A percentile compares a stretch with the other conserved stretches of the same genome.
Evolutionary conservation across 2,888 invertebrate genomes (phyloP).

Genomic region (Hypercompe scribonia): DNA sequence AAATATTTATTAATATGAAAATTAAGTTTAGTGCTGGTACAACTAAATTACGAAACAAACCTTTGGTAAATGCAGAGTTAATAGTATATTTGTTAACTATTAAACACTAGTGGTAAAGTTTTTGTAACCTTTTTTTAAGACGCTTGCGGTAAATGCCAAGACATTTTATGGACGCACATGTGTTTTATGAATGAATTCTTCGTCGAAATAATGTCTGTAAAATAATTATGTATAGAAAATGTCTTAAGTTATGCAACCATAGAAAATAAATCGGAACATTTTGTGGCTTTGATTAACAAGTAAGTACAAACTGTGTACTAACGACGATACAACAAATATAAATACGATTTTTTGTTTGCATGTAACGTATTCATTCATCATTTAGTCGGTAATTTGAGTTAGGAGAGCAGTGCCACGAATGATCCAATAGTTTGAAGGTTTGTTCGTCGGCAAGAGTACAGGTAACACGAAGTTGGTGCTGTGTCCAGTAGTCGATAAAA

Average conservation of each 20-base stretch:
- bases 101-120: neutral
- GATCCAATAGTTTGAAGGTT: conserved; percentile 93
- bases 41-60: neutral
- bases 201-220: neutral
- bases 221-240: neutral
- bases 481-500: conserved; percentile 96
- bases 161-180: neutral
- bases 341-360: neutral
- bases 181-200: neutral
- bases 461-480: conserved; percentile 96
- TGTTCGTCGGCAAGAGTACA: conserved; percentile 89
- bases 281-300: neutral
- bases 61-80: neutral
- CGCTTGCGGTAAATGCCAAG: neutral
- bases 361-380: neutral
- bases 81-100: neutral
- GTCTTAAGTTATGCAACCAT: neutral
- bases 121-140: neutral
- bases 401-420: conserved; percentile 95
- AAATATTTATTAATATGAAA: neutral
- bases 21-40: neutral
- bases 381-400: conserved; percentile 92
- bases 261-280: neutral
- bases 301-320: neutral
- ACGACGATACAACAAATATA: neutral